Percentiles rank a stretch among this genome's conserved stretches.
Conservation (phyloP, 2,113 vertebrate genomes). For the Hippopotamus amphibius region DNA sequence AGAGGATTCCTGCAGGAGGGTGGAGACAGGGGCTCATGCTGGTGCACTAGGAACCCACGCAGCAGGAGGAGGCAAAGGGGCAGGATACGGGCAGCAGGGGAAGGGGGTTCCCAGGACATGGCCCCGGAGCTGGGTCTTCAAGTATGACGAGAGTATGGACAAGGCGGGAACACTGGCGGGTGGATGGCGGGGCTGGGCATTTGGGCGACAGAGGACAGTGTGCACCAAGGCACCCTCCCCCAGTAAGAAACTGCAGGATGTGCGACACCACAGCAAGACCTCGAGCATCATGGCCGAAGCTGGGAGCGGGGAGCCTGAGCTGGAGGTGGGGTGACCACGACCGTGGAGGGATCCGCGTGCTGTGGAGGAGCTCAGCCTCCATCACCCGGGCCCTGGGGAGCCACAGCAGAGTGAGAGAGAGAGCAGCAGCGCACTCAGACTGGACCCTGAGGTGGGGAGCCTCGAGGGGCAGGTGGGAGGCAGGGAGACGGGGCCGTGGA, state of each 20-base stretch:
- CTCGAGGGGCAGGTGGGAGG: not conserved
- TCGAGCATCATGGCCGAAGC: rapidly evolving
- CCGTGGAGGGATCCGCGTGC: not conserved
- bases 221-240: rapidly evolving
- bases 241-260: rapidly evolving
- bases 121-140: not conserved
- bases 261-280: rapidly evolving
- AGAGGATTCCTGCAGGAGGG: rapidly evolving
- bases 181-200: not conserved
- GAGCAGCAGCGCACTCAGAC: rapidly evolving
- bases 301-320: not conserved
- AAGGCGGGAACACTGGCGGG: too few species aligned
- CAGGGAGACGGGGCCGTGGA: not conserved
- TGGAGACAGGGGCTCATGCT: rapidly evolving
- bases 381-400: not conserved
- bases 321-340: rapidly evolving
- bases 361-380: not conserved
- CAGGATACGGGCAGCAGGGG: rapidly evolving
- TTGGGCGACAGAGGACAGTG: not conserved
- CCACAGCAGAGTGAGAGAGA: not conserved
- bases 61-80: rapidly evolving
- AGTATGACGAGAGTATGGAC: not conserved
- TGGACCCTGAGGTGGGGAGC: not conserved
- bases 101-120: rapidly evolving
- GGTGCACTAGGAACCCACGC: rapidly evolving